Conservation (phyloP, 2,888 invertebrate genomes). For the Trachelus iudaicus region DNA sequence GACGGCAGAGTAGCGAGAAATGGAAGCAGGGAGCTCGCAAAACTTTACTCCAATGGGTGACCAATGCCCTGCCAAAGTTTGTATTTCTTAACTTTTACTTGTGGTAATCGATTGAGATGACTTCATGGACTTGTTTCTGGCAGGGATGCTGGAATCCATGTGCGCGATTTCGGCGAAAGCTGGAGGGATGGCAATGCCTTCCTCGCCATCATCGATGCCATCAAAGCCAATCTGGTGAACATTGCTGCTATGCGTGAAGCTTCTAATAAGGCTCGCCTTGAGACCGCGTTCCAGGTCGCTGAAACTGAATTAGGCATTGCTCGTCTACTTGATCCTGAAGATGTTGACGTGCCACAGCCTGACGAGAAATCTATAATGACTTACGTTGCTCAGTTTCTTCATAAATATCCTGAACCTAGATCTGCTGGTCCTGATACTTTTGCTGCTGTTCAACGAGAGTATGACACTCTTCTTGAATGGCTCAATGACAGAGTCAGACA, state of each 20-base stretch:
- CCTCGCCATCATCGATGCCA: conserved; percentile 93
- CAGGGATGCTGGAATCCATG: conserved; percentile 88
- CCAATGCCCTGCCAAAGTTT: conserved; percentile 87
- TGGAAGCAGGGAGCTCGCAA: conserved; percentile 93
- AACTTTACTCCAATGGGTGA: conserved; percentile 93
- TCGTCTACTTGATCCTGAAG: conserved; percentile 91
- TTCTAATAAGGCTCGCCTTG: conserved; percentile 84
- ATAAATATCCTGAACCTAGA: conserved; percentile 92
- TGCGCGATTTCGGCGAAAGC: conserved; percentile 93
- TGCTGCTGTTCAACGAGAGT: conserved; percentile 83
- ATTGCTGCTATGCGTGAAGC: conserved; percentile 82
- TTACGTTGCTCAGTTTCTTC: conserved; percentile 96
- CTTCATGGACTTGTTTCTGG: conserved; percentile 31
- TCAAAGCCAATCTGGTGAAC: conserved; percentile 92
- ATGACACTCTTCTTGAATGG: conserved; percentile 85
- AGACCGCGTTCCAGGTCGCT: conserved; percentile 93
- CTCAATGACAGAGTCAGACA: conserved; percentile 81
- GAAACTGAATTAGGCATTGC: conserved; percentile 93
- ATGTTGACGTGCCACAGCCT: conserved; percentile 94
- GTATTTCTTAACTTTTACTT: conserved; percentile 40
- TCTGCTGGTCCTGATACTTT: conserved; percentile 79
- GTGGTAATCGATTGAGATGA: conserved; percentile 20
- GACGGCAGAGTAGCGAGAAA: conserved; percentile 71
- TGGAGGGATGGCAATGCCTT: conserved; percentile 98
- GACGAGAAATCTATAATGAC: conserved; percentile 99